These are phyloP conservation scores for Hyalella azteca DNA, from an alignment of 2,888 invertebrate species.

Conservation along the genomic window DNA sequence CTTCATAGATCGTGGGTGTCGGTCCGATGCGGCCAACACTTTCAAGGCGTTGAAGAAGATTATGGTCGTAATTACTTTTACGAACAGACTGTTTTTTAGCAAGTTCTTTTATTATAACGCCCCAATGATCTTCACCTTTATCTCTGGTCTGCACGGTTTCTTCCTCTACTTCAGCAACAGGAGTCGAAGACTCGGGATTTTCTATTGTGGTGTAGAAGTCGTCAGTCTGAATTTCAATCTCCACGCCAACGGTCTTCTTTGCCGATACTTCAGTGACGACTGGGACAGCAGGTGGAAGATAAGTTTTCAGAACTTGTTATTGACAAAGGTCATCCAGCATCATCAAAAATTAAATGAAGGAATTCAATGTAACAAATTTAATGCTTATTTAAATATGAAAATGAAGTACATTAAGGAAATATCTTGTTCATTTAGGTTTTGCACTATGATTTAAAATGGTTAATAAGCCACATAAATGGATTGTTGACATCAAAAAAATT, in stretches of 20 bases:
- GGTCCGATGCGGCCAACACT: conserved; percentile 18
- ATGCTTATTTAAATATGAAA: no score
- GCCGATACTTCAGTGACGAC: not conserved
- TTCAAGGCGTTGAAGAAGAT: not conserved
- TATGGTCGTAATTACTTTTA: not conserved
- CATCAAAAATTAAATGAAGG: no score
- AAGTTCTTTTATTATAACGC: conserved; percentile 2
- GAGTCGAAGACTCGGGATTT: not conserved
- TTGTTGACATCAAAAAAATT: no score
- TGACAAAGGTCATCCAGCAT: no score
- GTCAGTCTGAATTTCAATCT: conserved; percentile 2
- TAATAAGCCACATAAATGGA: no score
- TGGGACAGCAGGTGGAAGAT: not conserved
- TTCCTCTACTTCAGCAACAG: not conserved
- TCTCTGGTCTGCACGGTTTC: not conserved
- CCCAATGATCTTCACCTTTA: conserved; percentile 23
- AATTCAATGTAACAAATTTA: no score
- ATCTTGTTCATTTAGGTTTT: no score
- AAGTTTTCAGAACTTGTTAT: no score
- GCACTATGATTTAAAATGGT: no score
- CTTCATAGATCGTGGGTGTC: not conserved
- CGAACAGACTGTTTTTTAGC: not conserved
- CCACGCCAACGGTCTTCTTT: not conserved
- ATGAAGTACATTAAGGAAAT: no score
- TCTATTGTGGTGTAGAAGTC: not conserved